Evolutionary conservation across 2,113 vertebrate species (phyloP).

Genomic region (Spilogale gracilis): DNA sequence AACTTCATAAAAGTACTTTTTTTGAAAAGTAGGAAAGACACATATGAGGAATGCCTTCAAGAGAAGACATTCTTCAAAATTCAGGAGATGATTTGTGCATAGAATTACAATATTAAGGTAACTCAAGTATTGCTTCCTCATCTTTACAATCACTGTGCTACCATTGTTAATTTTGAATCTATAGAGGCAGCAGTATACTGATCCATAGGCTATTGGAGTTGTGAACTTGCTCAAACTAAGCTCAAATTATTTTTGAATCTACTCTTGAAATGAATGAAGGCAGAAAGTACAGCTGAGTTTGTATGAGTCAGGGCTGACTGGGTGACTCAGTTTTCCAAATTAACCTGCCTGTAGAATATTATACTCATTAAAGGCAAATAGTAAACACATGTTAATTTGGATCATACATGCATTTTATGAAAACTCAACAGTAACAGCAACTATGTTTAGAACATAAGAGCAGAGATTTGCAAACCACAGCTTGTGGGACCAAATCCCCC

Average conservation of each 20-base stretch:
- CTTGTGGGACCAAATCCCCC: background rate
- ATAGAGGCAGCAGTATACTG: background rate
- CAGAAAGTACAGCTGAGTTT: background rate
- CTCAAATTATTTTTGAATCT: background rate
- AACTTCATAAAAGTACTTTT: background rate
- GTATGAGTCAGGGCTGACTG: background rate
- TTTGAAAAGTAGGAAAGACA: background rate
- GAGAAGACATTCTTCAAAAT: background rate
- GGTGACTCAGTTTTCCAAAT: background rate
- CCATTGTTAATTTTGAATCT: background rate
- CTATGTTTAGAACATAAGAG: background rate
- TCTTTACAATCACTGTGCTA: background rate
- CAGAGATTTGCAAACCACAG: background rate
- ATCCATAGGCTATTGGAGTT: background rate
- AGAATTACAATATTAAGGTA: background rate
- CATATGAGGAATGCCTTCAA: background rate
- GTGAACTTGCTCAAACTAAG: background rate
- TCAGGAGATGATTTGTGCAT: background rate
- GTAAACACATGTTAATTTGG: constrained; percentile 28
- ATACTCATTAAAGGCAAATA: constrained; percentile 28
- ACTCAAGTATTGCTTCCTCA: background rate
- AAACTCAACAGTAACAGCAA: background rate
- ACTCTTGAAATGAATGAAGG: background rate
- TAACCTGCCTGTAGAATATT: background rate
- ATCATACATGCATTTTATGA: background rate